Evolutionary conservation across 1,140 invertebrate genomes (phyloP), one percentile per base, ranked within the genome.

Genomic region (Parasteatoda tepidariorum): DNA sequence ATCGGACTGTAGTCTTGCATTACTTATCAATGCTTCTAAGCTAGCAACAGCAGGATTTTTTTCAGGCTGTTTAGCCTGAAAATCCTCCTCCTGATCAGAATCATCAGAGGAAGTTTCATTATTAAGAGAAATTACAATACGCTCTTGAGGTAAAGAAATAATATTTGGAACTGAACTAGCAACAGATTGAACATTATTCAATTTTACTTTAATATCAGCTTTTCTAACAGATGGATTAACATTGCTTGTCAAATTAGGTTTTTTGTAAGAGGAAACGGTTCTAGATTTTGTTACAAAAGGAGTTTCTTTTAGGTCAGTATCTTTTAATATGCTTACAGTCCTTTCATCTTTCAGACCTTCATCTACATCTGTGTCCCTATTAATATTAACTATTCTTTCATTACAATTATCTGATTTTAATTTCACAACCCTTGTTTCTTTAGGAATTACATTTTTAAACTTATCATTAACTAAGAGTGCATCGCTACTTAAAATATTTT

Each of bases 81-180:
- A 13, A 30, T 3, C 48, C 3, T 9, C 15, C 38, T 70, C 67
- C 30, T 59, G 41, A 61, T 82, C 78, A 24, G 78, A 82, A 68
- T 82, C 78, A 5, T 82, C 78, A 34, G 66, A 70, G 5, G 78
- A 61, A 3, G 78, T 38, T 13, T 81, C 76, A 70, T 71, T 62
- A 31, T 61, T 62, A 41, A 82, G 24, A 11, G 78, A 55, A 11
- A 82, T 82, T 30, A 82, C 48, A 13, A 82, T 18, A 6, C 78
- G 41, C n/a, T 82, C 22, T 24, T 38, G 66, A 22, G 55, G 15
- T 13, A 41, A 28, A 71, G 59, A 41, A 18, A 62, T 34, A 13
- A 18, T 61, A 28, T 33, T 75, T 30, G 22, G 31, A 4, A n/a
- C 18, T 6, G 34, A 31, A 48, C 18, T 38, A n/a, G 4, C 24